Percentiles rank a stretch among this genome's conserved stretches.
Conservation (phyloP, 2,888 invertebrate genomes). For the Drosophila putrida region DNA sequence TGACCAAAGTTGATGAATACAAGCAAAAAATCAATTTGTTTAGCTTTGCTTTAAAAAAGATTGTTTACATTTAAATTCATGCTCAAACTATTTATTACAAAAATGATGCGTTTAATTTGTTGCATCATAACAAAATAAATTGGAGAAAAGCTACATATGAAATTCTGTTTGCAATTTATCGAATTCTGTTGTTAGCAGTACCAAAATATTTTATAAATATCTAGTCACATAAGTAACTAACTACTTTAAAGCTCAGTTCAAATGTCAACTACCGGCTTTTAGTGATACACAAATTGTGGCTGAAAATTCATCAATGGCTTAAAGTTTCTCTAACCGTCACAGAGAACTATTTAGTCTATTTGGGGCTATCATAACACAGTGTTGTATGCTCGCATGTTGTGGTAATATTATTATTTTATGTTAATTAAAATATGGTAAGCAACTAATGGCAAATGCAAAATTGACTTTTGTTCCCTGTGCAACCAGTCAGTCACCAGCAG, state of each 20-base stretch:
- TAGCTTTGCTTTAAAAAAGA: not conserved
- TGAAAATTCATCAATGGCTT: conserved; percentile 3
- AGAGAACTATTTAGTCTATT: not conserved
- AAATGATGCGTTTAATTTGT: not conserved
- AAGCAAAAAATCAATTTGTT: not conserved
- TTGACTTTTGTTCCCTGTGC: conserved; percentile 50
- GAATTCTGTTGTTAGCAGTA: not conserved
- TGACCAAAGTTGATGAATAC: conserved; percentile 12
- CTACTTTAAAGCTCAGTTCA: too few species aligned
- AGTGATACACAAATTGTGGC: not conserved
- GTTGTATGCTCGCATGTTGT: conserved; percentile 17
- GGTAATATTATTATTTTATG: conserved; percentile 53
- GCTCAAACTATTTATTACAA: not conserved
- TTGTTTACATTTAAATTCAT: not conserved
- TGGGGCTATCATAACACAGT: conserved; percentile 16
- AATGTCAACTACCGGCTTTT: not conserved
- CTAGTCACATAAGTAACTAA: not conserved
- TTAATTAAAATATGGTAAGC: conserved; percentile 68
- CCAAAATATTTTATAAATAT: not conserved
- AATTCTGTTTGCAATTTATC: not conserved
- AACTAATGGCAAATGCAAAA: conserved; percentile 60
- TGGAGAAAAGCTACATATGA: not conserved
- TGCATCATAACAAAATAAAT: not conserved
- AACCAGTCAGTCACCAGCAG: conserved; percentile 41
- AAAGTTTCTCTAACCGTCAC: not conserved